A percentile compares a stretch with the other conserved stretches of the same genome.
phyloP scores from a whole-genome alignment of 2,113 vertebrate species.

The Garra rufa region DNA sequence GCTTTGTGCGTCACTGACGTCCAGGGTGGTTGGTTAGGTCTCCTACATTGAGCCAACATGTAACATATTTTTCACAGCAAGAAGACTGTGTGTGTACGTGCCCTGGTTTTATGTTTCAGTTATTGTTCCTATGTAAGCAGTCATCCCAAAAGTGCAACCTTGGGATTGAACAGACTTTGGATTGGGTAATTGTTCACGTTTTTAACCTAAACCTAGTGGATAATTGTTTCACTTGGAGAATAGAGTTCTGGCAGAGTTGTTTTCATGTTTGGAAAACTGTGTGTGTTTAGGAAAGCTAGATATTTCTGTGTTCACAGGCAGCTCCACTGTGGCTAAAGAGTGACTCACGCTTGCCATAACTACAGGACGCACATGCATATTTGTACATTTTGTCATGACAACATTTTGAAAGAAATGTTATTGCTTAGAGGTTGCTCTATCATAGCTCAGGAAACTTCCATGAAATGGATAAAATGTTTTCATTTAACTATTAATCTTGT shows the following conservation, averaged over 20 bases:
- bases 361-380: neutral
- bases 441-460: neutral
- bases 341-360: conserved; percentile 42
- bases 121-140: conserved; percentile 47
- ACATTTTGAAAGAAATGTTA: neutral
- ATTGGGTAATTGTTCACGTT: neutral
- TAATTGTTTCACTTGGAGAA: conserved; percentile 4
- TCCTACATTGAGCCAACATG: conserved; percentile 60
- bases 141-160: neutral
- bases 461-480: neutral
- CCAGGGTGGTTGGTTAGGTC: conserved; percentile 58
- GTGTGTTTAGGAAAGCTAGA: conserved; percentile 12
- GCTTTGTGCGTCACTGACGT: conserved; percentile 67
- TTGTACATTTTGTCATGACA: conserved; percentile 19
- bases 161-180: conserved; percentile 3
- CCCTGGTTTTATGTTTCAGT: conserved; percentile 59
- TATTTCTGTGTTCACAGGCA: neutral
- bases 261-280: conserved; percentile 5
- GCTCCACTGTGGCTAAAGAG: conserved; percentile 7
- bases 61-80: conserved; percentile 58
- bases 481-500: neutral
- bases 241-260: conserved; percentile 1
- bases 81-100: conserved; percentile 46
- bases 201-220: neutral
- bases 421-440: neutral